Base-by-base conservation (phyloP, 2,888 invertebrate species). In the Amblyjoppa fuscipennis region DNA sequence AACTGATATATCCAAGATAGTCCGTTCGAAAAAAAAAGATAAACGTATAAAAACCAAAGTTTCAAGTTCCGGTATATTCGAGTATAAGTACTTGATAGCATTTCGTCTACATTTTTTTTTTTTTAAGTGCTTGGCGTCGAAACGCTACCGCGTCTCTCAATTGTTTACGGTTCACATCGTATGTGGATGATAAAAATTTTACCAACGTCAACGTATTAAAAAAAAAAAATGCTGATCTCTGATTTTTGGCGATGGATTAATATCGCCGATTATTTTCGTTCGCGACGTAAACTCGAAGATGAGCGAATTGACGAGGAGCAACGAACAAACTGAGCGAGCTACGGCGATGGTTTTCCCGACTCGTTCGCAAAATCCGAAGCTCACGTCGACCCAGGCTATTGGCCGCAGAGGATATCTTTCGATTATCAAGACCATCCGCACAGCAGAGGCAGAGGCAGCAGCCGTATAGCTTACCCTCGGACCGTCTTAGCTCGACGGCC, bases 341-440 rank as follows among this genome's bases (percentile, higher is more conserved):
- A 68, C 16, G 34, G 49, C 20, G 25, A 70, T 76, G 74, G 38
- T 78, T 82, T 81, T 71, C 56, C 81, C 51, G 83, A 74, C 80
- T 86, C 84, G 83, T 87, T 82, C 41, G 53, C 45, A 51, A 69
- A 49, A 75, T 51, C 73, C 13, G 45, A 68, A 83, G 71, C 74
- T 49, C 45, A 69, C 69, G 76, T 83, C 77, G 81, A 81, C 75
- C 71, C 59, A 56, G 88, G 88, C 90, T 90, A 91, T 91, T 91
- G 90, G 90, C 90, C 89, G 77, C 86, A 83, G 53, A 85, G 88
- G 91, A 90, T 92, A 93, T 93, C 93, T 93, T 93, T 93, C 92
- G 93, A 93, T 93, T 93, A 93, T 93, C 93, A 91, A 92, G 92
- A 93, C 90, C 90, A 89, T 91, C 90, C 91, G 88, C 89, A 89